Percentiles rank a stretch among this genome's conserved stretches.
Evolutionary conservation across 2,113 vertebrate species (phyloP).

Genomic region (Sapayoa aenigma): DNA sequence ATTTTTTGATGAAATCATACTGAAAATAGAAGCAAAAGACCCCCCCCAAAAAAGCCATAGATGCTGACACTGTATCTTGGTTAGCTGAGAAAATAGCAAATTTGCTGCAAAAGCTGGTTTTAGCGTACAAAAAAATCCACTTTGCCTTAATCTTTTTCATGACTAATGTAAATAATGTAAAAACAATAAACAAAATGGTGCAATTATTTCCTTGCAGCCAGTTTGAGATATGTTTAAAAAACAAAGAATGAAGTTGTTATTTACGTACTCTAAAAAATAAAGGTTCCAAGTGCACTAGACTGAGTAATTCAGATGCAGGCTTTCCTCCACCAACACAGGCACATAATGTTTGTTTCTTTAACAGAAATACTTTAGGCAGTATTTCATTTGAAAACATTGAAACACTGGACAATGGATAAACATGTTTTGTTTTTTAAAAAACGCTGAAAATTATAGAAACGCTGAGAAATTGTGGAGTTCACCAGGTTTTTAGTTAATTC

Average conservation of each 20-base stretch:
- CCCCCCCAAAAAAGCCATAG: background rate
- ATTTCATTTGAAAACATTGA: background rate
- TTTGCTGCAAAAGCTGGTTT: background rate
- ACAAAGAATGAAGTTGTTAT: background rate
- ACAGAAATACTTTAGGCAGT: background rate
- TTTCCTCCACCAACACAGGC: background rate
- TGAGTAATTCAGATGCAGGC: background rate
- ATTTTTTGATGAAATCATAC: background rate
- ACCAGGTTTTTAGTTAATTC: background rate
- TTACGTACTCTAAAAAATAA: background rate
- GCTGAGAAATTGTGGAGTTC: background rate
- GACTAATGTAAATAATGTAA: background rate
- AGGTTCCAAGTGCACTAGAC: background rate
- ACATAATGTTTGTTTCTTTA: background rate
- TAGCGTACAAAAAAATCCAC: background rate
- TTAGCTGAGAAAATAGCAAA: background rate
- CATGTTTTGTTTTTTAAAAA: background rate
- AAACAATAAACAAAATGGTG: background rate
- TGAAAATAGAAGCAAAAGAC: background rate
- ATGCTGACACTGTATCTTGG: background rate
- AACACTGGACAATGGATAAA: background rate
- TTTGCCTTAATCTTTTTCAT: background rate
- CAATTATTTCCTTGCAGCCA: background rate
- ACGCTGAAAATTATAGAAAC: background rate
- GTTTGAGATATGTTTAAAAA: background rate